These are phyloP conservation scores for Scaptodrosophila lebanonensis DNA, from an alignment of 1,140 invertebrate genomes.

Conservation along the genomic window DNA sequence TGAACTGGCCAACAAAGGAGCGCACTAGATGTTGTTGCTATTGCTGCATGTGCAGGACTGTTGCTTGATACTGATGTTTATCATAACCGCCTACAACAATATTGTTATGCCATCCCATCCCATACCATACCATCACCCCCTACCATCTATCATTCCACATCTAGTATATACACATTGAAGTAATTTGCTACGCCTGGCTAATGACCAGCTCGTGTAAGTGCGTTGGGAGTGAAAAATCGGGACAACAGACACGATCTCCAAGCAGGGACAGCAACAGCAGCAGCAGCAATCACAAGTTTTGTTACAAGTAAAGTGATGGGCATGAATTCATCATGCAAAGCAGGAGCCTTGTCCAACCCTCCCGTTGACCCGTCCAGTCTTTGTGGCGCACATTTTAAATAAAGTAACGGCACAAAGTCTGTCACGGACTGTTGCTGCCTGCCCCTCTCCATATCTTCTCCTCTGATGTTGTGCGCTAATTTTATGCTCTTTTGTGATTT, in stretches of 20 bases:
- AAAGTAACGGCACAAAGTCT: constrained; percentile 52
- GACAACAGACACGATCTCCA: constrained; percentile 29
- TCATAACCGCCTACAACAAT: constrained; percentile 61
- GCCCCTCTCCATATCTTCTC: no score
- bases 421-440: background rate
- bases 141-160: no score
- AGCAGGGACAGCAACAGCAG: constrained; percentile 19
- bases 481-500: constrained; percentile 74
- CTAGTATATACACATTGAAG: constrained; percentile 58
- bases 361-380: background rate
- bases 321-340: constrained; percentile 66
- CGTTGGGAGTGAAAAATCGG: constrained; percentile 55
- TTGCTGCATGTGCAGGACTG: constrained; percentile 3
- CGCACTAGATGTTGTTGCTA: background rate
- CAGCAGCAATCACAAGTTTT: constrained; percentile 65
- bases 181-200: constrained; percentile 67
- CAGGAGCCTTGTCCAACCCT: background rate
- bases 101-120: no score
- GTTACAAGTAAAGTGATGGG: constrained; percentile 67
- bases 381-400: constrained; percentile 53
- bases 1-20: constrained; percentile 23
- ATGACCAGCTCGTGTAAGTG: constrained; percentile 70
- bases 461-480: constrained; percentile 61
- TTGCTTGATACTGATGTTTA: constrained; percentile 49
- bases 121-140: constrained; percentile 57